A percentile compares a stretch with the other conserved stretches of the same genome.
Evolutionary conservation across 2,888 invertebrate genomes (phyloP).

Genomic region (Amiota communis): DNA sequence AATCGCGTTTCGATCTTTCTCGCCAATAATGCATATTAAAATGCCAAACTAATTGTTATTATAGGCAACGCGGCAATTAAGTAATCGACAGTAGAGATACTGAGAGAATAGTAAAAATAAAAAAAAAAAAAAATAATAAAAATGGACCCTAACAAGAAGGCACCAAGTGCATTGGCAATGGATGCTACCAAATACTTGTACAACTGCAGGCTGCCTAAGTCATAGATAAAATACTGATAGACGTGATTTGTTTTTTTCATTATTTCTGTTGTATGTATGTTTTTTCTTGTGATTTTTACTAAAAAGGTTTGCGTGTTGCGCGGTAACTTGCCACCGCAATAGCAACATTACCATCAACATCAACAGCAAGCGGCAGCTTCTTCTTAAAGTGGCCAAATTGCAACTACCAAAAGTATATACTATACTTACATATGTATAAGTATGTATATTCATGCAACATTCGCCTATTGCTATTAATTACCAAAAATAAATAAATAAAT

Average conservation of each 20-base stretch:
- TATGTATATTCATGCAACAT: no score
- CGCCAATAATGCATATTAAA: slow-evolving; percentile 66
- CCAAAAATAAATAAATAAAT: no score
- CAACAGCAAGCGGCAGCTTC: no score
- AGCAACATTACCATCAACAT: not conserved
- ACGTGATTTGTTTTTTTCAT: not conserved
- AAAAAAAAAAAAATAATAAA: not conserved
- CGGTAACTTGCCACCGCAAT: not conserved
- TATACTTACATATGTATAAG: no score
- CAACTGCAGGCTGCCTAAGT: not conserved
- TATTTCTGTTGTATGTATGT: not conserved
- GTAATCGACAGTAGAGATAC: slow-evolving; percentile 57
- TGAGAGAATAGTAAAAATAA: slow-evolving; percentile 31
- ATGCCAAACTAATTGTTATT: slow-evolving; percentile 68
- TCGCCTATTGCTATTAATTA: no score
- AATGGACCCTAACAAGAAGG: not conserved
- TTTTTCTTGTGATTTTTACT: not conserved
- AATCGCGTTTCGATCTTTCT: slow-evolving; percentile 63
- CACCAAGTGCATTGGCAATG: not conserved
- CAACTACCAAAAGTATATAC: no score
- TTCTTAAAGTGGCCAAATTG: no score
- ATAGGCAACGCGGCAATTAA: slow-evolving; percentile 57
- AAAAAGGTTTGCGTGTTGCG: slow-evolving; percentile 17
- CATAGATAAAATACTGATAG: not conserved
- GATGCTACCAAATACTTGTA: not conserved